phyloP scores from a whole-genome alignment of 2,797 vertebrate species.

The Sylvia borin region DNA sequence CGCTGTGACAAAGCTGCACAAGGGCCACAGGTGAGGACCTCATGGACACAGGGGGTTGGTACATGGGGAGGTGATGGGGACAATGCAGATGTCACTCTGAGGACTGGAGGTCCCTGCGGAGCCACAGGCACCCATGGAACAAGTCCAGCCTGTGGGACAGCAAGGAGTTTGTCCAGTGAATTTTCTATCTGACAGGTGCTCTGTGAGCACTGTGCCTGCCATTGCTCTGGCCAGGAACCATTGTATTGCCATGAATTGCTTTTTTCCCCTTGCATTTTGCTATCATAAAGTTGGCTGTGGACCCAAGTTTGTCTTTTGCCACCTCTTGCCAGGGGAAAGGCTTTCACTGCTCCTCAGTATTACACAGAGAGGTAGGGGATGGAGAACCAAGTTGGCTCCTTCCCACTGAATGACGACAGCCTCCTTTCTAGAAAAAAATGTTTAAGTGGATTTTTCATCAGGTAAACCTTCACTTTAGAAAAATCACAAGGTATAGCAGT shows the following conservation, averaged over 20 bases:
- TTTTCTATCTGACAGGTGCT: background rate
- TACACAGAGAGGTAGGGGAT: background rate
- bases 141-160: background rate
- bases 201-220: background rate
- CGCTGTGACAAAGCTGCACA: background rate
- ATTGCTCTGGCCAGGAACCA: background rate
- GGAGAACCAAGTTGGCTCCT: background rate
- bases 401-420: background rate
- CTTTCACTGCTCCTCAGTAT: background rate
- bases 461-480: slow-evolving; percentile 14
- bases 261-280: background rate
- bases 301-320: background rate
- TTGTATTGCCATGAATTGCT: background rate
- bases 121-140: background rate
- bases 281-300: background rate
- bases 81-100: fast-evolving
- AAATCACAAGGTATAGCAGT: slow-evolving; percentile 8
- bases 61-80: fast-evolving
- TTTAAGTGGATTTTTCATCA: slow-evolving; percentile 1
- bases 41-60: fast-evolving
- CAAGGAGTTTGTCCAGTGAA: fast-evolving
- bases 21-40: fast-evolving
- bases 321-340: background rate
- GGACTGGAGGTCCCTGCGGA: fast-evolving
- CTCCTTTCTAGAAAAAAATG: background rate